phyloP scores from a whole-genome alignment of 2,888 invertebrate genomes.

The Dryadula phaetusa region DNA sequence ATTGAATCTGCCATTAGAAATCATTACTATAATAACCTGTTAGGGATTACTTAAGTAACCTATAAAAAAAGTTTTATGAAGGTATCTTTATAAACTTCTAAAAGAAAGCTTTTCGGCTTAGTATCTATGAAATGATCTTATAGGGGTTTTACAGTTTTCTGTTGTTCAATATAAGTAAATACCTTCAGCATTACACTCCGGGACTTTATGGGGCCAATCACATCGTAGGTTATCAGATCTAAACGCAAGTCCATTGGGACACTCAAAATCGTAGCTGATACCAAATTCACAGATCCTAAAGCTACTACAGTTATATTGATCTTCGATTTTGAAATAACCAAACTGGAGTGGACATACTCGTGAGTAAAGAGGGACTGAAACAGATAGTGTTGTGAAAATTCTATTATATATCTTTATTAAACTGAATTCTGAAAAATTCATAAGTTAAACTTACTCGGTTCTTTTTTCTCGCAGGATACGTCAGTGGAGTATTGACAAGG shows the following conservation, averaged over 20 bases:
- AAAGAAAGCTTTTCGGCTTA: no score
- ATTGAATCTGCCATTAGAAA: no score
- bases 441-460: background rate
- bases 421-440: background rate
- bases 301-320: conserved; percentile 19
- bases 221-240: conserved; percentile 90
- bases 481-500: conserved; percentile 22
- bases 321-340: conserved; percentile 19
- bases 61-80: no score
- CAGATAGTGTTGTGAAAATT: background rate
- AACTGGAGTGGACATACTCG: conserved; percentile 3
- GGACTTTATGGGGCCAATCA: conserved; percentile 94
- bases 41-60: no score
- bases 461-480: background rate
- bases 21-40: no score
- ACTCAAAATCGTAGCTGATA: conserved; percentile 87
- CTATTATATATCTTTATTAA: background rate
- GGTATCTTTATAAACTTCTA: no score
- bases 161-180: background rate
- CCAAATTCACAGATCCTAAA: conserved; percentile 21
- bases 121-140: no score
- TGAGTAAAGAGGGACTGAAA: background rate
- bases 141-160: no score
- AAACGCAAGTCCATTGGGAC: conserved; percentile 93
- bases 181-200: conserved; percentile 93